Base-by-base conservation (phyloP, 2,797 vertebrate genomes). In the Aythya fuligula region DNA sequence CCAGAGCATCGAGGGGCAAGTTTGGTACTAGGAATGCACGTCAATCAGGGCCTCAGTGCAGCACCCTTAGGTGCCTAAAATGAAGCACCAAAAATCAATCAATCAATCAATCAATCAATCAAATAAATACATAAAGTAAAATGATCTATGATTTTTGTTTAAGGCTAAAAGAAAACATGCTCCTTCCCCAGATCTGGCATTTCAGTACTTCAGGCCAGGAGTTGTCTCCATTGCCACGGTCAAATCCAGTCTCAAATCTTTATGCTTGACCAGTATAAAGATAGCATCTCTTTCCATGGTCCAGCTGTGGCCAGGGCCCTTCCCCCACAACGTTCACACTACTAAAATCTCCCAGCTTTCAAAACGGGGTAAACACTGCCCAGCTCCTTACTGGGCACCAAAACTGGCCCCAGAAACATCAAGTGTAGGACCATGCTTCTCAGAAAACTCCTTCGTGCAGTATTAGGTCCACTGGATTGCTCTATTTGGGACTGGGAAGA, bases 301-400 rank as follows among this genome's bases (percentile, higher is more conserved):
- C n/a, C 41, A 80, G 3, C 9, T 13, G 71, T 0, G 2, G 13
- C 20, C 19, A 53, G 3, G 8, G 3, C 8, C 9, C 3, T 8
- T 53, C 15, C 22, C 24, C 15, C 9, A 19, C 11, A 13, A 12
- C 4, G 2, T 25, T 38, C 12, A 45, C 0, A 0, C 16, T 72
- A n/a, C 7, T 54, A n/a, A 85, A 58, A 36, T 41, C 16, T 65
- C 13, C 4, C 20, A 67, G 19, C 8, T 69, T 69, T 67, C 67
- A 36, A 20, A 67, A 57, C 9, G 30, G 11, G 9, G 2, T 19
- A 25, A 54, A 13, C 13, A 14, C 13, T 21, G 4, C 12, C 15
- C 14, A 32, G 7, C 11, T 9, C 19, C 8, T 60, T 70, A 25
- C 17, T 28, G 3, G 13, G 19, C 38, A 16, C 14, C 4, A 2